phyloP scores from a whole-genome alignment of 2,113 vertebrate genomes.

The Misgurnus anguillicaudatus region DNA sequence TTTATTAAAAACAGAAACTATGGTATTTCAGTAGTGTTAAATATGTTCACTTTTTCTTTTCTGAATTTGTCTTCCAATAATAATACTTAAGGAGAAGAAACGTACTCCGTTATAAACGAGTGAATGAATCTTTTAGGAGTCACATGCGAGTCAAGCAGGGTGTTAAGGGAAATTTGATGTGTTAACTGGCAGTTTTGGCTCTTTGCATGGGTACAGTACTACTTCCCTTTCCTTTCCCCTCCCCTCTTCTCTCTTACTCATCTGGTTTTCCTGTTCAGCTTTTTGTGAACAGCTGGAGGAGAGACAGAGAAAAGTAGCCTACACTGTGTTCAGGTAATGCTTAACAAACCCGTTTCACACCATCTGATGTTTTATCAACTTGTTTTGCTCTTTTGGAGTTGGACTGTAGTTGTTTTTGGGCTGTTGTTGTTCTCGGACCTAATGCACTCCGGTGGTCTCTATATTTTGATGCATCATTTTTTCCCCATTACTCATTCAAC shows the following conservation, averaged over 20 bases:
- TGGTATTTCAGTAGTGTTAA: no score
- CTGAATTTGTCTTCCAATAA: no score
- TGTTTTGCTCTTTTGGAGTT: not conserved
- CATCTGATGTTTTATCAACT: not conserved
- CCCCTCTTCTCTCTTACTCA: slow-evolving; percentile 24
- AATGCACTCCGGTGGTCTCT: slow-evolving; percentile 1
- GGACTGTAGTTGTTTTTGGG: not conserved
- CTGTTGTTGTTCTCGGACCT: no score
- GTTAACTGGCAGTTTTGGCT: slow-evolving; percentile 51
- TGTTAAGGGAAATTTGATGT: slow-evolving; percentile 35
- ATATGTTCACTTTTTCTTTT: no score
- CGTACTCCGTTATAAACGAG: slow-evolving; percentile 27
- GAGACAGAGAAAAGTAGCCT: slow-evolving; percentile 40
- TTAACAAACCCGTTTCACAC: not conserved
- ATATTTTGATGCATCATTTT: slow-evolving; percentile 1
- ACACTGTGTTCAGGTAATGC: slow-evolving; percentile 57
- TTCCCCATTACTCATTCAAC: not conserved
- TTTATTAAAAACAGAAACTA: no score
- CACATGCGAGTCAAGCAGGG: slow-evolving; percentile 50
- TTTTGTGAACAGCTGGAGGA: slow-evolving; percentile 8
- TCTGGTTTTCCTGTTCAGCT: slow-evolving; percentile 33
- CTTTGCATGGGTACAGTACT: slow-evolving; percentile 52
- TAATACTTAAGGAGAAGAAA: not conserved
- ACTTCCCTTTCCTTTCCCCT: slow-evolving; percentile 45
- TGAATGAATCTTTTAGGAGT: slow-evolving; percentile 52